phyloP scores from a whole-genome alignment of 2,797 vertebrate species.

The Hypotaenidia okinawae region DNA sequence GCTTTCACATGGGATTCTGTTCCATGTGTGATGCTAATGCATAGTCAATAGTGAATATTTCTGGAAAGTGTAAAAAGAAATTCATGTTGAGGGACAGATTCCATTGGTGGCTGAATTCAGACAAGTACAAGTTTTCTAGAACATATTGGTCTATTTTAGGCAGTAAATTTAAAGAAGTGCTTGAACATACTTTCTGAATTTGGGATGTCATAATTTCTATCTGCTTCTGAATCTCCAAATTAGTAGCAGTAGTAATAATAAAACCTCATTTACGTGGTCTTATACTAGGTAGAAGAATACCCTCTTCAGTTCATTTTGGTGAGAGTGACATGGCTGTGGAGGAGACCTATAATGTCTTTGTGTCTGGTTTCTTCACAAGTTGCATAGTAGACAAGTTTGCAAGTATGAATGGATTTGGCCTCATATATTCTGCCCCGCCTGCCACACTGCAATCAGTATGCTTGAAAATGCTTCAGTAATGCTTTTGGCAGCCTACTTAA shows the following conservation, averaged over 20 bases:
- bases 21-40: background rate
- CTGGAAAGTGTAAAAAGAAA: background rate
- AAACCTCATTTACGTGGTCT: fast-evolving
- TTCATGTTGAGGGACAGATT: background rate
- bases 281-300: background rate
- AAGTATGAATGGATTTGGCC: background rate
- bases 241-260: background rate
- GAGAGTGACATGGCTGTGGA: background rate
- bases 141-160: background rate
- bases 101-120: background rate
- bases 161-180: background rate
- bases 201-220: background rate
- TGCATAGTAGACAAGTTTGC: background rate
- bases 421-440: background rate
- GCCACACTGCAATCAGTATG: background rate
- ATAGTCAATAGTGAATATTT: background rate
- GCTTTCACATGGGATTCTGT: background rate
- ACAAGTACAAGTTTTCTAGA: background rate
- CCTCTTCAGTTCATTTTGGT: background rate
- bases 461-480: background rate
- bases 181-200: background rate
- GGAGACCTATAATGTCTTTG: background rate
- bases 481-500: background rate
- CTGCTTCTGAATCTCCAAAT: background rate
- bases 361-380: background rate